phyloP scores from a whole-genome alignment of 2,113 vertebrate species.

The human region DNA sequence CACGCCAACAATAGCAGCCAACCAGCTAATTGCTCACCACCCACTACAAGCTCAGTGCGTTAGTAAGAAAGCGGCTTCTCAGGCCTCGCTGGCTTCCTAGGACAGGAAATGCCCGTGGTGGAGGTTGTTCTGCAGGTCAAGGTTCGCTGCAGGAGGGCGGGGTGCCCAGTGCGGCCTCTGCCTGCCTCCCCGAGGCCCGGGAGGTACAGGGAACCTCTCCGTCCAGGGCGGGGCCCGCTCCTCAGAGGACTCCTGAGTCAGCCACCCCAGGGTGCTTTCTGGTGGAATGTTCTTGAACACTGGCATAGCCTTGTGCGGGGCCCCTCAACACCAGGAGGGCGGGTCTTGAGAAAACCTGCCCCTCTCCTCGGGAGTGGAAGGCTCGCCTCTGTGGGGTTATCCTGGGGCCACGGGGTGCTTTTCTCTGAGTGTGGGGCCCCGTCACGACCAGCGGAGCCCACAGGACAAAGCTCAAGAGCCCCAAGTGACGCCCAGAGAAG shows the following conservation, averaged over 20 bases:
- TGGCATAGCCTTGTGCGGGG: fast-evolving
- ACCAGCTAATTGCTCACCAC: fast-evolving
- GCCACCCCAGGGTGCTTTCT: background rate
- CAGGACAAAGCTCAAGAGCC: background rate
- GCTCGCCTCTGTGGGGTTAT: background rate
- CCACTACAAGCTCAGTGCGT: fast-evolving
- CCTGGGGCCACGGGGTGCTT: no score
- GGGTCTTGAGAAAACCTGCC: background rate
- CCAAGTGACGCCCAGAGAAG: background rate
- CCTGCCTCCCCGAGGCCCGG: fast-evolving
- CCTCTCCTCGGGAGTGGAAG: fast-evolving
- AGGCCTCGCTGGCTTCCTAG: fast-evolving
- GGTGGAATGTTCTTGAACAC: background rate
- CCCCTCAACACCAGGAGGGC: fast-evolving
- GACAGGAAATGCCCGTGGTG: no score
- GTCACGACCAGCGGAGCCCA: background rate
- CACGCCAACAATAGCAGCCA: no score
- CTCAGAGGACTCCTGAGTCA: background rate
- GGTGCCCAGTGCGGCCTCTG: background rate
- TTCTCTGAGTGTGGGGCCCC: no score
- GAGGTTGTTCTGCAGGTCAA: no score
- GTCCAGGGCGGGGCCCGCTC: fast-evolving
- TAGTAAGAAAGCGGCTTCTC: background rate
- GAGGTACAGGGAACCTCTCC: no score
- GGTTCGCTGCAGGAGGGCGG: background rate